phyloP scores from a whole-genome alignment of 2,888 invertebrate genomes.

The Blastobasis lacticolella region DNA sequence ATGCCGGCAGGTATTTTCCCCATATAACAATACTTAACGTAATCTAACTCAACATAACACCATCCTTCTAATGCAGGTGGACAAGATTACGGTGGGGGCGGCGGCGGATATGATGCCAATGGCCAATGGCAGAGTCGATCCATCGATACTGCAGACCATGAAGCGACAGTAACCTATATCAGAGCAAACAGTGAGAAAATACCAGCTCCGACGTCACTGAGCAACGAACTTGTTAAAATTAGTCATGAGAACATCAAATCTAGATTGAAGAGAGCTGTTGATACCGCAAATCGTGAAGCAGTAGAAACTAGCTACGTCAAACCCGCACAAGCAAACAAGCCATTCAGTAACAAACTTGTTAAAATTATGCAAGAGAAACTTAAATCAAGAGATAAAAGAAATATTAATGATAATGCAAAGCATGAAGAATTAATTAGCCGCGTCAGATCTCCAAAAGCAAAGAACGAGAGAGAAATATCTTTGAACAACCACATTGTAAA shows the following conservation, averaged over 20 bases:
- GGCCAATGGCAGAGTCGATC: constrained; percentile 67
- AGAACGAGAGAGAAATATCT: too few species aligned
- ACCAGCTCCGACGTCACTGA: constrained; percentile 10
- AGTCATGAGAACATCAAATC: background rate
- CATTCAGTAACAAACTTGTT: too few species aligned
- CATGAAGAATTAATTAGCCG: too few species aligned
- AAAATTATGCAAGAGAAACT: background rate
- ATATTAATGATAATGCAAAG: too few species aligned
- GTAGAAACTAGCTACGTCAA: too few species aligned
- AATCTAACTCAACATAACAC: too few species aligned
- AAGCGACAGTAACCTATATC: constrained; percentile 36
- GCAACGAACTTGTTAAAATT: constrained; percentile 21
- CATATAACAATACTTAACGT: background rate
- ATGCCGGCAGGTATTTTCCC: constrained; percentile 56
- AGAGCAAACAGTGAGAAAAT: constrained; percentile 17
- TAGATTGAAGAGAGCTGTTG: too few species aligned
- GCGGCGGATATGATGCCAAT: constrained; percentile 59
- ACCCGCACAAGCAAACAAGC: too few species aligned
- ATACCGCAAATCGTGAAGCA: too few species aligned
- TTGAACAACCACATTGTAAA: too few species aligned
- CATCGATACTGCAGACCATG: constrained; percentile 30
- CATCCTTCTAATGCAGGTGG: constrained; percentile 39
- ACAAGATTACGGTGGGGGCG: constrained; percentile 54
- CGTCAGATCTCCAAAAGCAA: too few species aligned
- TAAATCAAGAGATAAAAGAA: constrained; percentile 15